Percentiles rank a stretch among this genome's conserved stretches.
These are phyloP conservation scores for Leptodactylus fallax DNA, from an alignment of 2,797 vertebrate species.

Conservation along the genomic window DNA sequence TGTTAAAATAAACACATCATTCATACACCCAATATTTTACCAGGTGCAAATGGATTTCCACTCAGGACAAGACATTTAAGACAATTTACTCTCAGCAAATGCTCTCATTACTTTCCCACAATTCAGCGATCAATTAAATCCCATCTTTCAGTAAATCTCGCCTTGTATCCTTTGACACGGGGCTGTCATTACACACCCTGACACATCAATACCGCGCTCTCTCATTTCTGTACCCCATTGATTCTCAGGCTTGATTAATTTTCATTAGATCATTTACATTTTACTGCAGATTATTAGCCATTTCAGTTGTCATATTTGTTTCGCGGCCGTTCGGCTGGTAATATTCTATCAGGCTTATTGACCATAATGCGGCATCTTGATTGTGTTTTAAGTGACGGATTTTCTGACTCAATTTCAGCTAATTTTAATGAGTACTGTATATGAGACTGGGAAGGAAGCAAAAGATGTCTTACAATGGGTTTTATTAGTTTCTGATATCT, in stretches of 20 bases:
- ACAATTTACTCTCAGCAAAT: slow-evolving; percentile 43
- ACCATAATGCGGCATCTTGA: slow-evolving; percentile 54
- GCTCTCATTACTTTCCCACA: slow-evolving; percentile 39
- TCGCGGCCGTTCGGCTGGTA: slow-evolving; percentile 31
- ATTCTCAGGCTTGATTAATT: slow-evolving; percentile 58
- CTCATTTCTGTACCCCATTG: slow-evolving; percentile 49
- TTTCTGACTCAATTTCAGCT: slow-evolving; percentile 54
- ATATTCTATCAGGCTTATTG: slow-evolving; percentile 59
- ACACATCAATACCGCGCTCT: slow-evolving; percentile 53
- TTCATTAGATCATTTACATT: slow-evolving; percentile 62
- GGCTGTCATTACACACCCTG: slow-evolving; percentile 9
- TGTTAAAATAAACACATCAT: slow-evolving; percentile 45
- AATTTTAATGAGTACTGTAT: slow-evolving; percentile 41
- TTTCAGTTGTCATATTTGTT: slow-evolving; percentile 64
- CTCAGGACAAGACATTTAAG: slow-evolving; percentile 30
- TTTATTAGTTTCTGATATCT: slow-evolving; percentile 13
- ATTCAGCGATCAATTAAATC: slow-evolving; percentile 23
- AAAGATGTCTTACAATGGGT: background rate
- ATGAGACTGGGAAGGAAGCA: slow-evolving; percentile 8
- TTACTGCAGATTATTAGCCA: slow-evolving; percentile 61
- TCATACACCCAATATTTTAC: slow-evolving; percentile 28
- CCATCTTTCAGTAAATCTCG: background rate
- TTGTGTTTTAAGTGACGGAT: slow-evolving; percentile 56
- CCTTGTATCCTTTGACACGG: slow-evolving; percentile 39
- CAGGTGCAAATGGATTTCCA: slow-evolving; percentile 50